These are phyloP conservation scores for Botrylloides violaceus DNA, from an alignment of 23 tunicate species.

Conservation along the genomic window DNA sequence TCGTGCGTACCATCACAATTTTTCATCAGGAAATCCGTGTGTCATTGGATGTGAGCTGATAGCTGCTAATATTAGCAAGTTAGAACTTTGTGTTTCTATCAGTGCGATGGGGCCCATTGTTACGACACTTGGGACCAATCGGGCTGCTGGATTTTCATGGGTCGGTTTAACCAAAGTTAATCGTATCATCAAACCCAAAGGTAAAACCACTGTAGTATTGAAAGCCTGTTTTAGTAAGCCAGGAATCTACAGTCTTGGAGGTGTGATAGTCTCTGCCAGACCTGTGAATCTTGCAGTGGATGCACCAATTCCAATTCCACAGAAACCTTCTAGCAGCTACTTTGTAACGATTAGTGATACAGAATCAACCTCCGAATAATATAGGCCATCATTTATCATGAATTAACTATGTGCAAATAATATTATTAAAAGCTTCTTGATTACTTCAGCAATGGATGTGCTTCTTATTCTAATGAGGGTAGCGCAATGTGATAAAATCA, in stretches of 20 bases:
- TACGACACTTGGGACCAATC: slow-evolving; percentile 12
- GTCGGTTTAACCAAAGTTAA: slow-evolving; percentile 43
- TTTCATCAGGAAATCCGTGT: slow-evolving; percentile 30
- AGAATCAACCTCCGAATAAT: neutral
- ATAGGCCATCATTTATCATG: slow-evolving; percentile 1
- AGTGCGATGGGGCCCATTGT: slow-evolving; percentile 33
- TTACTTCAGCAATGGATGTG: too few species aligned
- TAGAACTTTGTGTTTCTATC: slow-evolving; percentile 27
- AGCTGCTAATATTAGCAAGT: slow-evolving; percentile 45
- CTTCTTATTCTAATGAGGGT: too few species aligned
- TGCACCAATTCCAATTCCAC: slow-evolving; percentile 66
- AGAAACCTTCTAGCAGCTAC: slow-evolving; percentile 28
- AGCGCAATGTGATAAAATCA: too few species aligned
- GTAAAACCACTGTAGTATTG: slow-evolving; percentile 25
- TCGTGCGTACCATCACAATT: slow-evolving; percentile 23
- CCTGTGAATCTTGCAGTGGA: slow-evolving; percentile 29
- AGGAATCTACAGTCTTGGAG: slow-evolving; percentile 68
- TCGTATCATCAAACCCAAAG: slow-evolving; percentile 35
- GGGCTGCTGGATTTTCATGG: slow-evolving; percentile 55
- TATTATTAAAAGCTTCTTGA: too few species aligned
- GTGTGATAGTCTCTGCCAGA: slow-evolving; percentile 71
- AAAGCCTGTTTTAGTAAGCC: slow-evolving; percentile 52
- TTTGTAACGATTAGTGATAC: slow-evolving; percentile 6
- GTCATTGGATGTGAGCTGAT: slow-evolving; percentile 26
- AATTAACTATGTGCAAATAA: neutral